These are phyloP conservation scores for Capitella teleta DNA, from an alignment of 1,140 invertebrate species.

Conservation along the genomic window DNA sequence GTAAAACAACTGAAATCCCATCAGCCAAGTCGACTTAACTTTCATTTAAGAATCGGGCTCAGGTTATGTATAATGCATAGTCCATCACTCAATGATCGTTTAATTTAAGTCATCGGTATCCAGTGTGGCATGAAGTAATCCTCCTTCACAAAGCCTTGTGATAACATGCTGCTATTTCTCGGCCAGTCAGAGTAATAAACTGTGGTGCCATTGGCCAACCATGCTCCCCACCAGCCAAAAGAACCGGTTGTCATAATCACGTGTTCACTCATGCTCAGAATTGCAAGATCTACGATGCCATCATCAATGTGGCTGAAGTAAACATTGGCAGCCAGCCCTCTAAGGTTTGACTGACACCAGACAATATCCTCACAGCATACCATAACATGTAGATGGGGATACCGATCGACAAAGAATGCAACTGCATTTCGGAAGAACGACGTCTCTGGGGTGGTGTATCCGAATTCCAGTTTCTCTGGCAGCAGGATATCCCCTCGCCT, in stretches of 20 bases:
- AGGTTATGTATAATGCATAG: no score
- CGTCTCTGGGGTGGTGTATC: conserved; percentile 14
- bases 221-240: conserved; percentile 22
- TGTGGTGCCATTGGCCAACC: conserved; percentile 15
- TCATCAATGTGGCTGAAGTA: background rate
- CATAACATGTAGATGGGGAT: conserved; percentile 16
- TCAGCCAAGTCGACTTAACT: no score
- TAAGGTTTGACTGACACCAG: conserved; percentile 14
- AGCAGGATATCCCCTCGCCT: conserved; percentile 8
- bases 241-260: conserved; percentile 16
- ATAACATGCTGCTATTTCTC: no score
- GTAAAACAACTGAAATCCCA: no score
- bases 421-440: conserved; percentile 16
- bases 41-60: no score
- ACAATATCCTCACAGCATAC: conserved; percentile 19
- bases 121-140: no score
- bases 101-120: no score
- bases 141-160: no score
- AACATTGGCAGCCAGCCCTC: background rate
- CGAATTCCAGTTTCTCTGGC: conserved; percentile 2
- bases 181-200: no score
- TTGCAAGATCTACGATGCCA: conserved; percentile 46
- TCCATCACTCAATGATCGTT: no score
- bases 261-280: conserved; percentile 43
- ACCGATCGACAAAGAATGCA: conserved; percentile 14